Percentiles rank a stretch among this genome's conserved stretches.
Conservation (phyloP, 92 coral and sea anemone species). For the Actinernus sp. region DNA sequence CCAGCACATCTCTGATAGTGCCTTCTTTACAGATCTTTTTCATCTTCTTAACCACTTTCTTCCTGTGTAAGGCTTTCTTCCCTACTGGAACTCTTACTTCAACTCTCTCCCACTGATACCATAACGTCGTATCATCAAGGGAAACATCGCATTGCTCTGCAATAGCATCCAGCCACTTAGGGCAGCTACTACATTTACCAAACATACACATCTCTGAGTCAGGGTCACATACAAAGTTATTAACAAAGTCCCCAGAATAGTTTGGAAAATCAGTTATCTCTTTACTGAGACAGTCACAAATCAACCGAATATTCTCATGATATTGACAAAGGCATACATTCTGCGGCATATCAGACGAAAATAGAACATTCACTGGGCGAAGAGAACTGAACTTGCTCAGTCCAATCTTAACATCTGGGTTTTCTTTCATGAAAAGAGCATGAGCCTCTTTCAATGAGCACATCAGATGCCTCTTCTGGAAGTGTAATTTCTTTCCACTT, state of each 20-base stretch:
- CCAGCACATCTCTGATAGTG: conserved; percentile 34
- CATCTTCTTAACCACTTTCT: conserved; percentile 38
- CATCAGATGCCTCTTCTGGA: conserved; percentile 54
- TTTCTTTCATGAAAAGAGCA: conserved; percentile 38
- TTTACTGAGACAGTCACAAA: conserved; percentile 59
- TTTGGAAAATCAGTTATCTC: conserved; percentile 37
- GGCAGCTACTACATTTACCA: conserved; percentile 48
- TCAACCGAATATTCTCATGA: conserved; percentile 49
- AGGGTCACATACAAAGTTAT: conserved; percentile 24
- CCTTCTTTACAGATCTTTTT: conserved; percentile 48
- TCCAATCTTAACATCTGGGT: conserved; percentile 28
- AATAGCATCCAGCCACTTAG: conserved; percentile 48
- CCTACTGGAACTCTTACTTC: conserved; percentile 19
- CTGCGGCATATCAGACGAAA: conserved; percentile 39
- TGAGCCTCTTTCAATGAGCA: conserved; percentile 62
- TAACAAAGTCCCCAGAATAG: conserved; percentile 33
- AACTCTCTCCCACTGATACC: conserved; percentile 61
- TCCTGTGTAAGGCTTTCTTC: conserved; percentile 16
- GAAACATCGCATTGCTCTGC: conserved; percentile 3
- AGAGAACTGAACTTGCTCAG: conserved; percentile 41
- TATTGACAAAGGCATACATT: conserved; percentile 51
- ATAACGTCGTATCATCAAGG: conserved; percentile 6
- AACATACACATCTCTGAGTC: conserved; percentile 45
- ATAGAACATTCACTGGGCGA: conserved; percentile 44
- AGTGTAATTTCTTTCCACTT: conserved; percentile 21